Percentiles rank a stretch among this genome's conserved stretches.
phyloP scores from a whole-genome alignment of 2,113 vertebrate species.

The human region GRCh38 chr6:2656501-2657000 shows the following conservation, averaged over 20 bases:
- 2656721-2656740: not conserved
- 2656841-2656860: not conserved
- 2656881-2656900: not conserved
- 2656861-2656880: not conserved
- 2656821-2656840: not conserved
- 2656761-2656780: not conserved
- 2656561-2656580: not conserved
- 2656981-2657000: not conserved
- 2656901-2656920: not conserved
- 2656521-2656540: not conserved
- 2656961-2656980: not conserved
- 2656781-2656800: not conserved
- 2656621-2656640: not conserved
- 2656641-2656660: not conserved
- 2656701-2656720: not conserved
- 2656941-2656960: not conserved
- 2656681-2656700: slow-evolving; percentile 2
- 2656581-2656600: not conserved
- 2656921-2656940: not conserved
- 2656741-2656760: not conserved
- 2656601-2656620: not conserved
- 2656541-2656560: not conserved
- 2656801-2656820: not conserved
- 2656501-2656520: not conserved
- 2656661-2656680: not conserved